These are phyloP conservation scores for Heteromurus nitidus DNA, from an alignment of 2,888 invertebrate species.

Conservation along the genomic window DNA sequence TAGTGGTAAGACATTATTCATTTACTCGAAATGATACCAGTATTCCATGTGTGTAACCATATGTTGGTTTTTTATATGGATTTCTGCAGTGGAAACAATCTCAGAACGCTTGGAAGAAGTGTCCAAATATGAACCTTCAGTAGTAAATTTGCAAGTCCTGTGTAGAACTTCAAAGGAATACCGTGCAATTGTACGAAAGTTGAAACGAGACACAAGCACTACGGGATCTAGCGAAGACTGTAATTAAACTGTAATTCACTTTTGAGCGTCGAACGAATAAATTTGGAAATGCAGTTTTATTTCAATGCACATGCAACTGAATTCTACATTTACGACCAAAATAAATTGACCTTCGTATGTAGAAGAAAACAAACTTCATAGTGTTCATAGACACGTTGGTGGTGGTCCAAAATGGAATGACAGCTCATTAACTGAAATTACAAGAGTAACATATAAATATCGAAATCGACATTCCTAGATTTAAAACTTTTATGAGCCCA, in stretches of 20 bases:
- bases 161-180: slow-evolving; percentile 53
- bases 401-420: slow-evolving; percentile 64
- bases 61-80: no score
- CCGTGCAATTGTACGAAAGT: slow-evolving; percentile 27
- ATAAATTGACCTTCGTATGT: background rate
- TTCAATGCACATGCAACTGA: background rate
- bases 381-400: slow-evolving; percentile 50
- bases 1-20: slow-evolving; percentile 28
- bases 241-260: background rate
- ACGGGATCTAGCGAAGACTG: background rate
- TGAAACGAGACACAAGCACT: slow-evolving; percentile 1
- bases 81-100: slow-evolving; percentile 48
- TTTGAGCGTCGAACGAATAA: background rate
- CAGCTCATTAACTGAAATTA: slow-evolving; percentile 64
- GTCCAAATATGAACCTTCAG: background rate
- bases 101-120: slow-evolving; percentile 46
- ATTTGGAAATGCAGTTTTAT: background rate
- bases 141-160: slow-evolving; percentile 25
- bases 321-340: background rate
- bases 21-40: background rate
- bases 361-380: background rate
- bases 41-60: background rate
- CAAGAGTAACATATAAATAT: background rate
- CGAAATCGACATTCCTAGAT: background rate
- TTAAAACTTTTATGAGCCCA: background rate